phyloP scores from a whole-genome alignment of 2,113 vertebrate species.

The Crotalus viridis region DNA sequence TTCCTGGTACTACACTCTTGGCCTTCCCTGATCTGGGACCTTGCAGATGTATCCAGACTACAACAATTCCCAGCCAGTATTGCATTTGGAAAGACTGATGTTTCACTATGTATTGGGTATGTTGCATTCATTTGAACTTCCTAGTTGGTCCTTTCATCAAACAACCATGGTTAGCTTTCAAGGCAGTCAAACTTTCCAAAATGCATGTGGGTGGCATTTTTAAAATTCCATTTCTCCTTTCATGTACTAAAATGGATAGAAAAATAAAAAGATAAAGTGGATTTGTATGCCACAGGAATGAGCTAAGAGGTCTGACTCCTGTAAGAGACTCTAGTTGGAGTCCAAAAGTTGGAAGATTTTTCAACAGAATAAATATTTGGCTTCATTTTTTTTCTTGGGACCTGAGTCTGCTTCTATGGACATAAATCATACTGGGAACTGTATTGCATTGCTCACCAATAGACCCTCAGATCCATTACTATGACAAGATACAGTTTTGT shows the following conservation, averaged over 20 bases:
- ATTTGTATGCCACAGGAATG: not conserved
- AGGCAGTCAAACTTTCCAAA: not conserved
- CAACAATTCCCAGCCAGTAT: not conserved
- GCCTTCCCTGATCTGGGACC: not conserved
- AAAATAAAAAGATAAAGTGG: not conserved
- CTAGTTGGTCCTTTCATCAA: not conserved
- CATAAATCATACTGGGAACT: conserved; percentile 13
- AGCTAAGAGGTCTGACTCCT: not conserved
- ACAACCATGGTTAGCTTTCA: not conserved
- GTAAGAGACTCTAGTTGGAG: not conserved
- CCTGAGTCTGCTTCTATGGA: not conserved
- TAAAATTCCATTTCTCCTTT: not conserved
- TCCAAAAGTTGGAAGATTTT: not conserved
- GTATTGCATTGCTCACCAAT: not conserved
- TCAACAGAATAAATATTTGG: not conserved
- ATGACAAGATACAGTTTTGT: conserved; percentile 5
- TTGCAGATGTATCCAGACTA: not conserved
- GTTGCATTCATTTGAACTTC: not conserved
- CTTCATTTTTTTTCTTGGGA: not conserved
- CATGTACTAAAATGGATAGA: not conserved
- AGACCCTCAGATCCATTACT: conserved; percentile 16
- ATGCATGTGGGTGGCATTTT: not conserved
- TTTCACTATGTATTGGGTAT: not conserved
- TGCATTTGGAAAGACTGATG: not conserved
- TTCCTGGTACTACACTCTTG: not conserved